A percentile compares a stretch with the other conserved stretches of the same genome.
Conservation (phyloP, 2,113 vertebrate genomes). For the Scartelaos histophorus region DNA sequence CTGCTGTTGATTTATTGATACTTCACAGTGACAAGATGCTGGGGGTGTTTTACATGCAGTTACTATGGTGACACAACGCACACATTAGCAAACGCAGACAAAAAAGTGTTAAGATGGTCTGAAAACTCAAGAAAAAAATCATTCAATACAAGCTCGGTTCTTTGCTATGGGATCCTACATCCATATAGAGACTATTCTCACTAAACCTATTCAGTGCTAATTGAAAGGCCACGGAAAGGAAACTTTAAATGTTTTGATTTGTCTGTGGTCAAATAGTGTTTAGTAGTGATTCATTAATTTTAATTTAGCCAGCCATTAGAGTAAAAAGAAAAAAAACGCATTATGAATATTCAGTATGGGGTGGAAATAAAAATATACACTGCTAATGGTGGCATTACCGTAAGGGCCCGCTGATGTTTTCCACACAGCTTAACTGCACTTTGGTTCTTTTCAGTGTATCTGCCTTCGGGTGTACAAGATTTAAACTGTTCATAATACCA, state of each 20-base stretch:
- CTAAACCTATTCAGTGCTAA: not conserved
- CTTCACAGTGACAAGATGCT: too few species aligned
- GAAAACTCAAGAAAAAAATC: too few species aligned
- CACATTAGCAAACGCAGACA: too few species aligned
- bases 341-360: not conserved
- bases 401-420: not conserved
- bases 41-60: too few species aligned
- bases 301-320: not conserved
- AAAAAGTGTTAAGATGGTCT: too few species aligned
- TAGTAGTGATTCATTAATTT: not conserved
- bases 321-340: not conserved
- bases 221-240: not conserved
- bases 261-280: not conserved
- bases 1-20: not conserved
- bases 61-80: too few species aligned
- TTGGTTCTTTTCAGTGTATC: too few species aligned
- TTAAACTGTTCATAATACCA: too few species aligned
- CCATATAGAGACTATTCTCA: not conserved
- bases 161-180: not conserved
- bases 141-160: too few species aligned
- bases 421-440: not conserved
- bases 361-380: not conserved
- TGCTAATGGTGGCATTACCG: not conserved
- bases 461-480: too few species aligned
- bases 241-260: not conserved